Percentiles rank a stretch among this genome's conserved stretches.
These are phyloP conservation scores for Uropsilus gracilis DNA, from an alignment of 2,113 vertebrate genomes.

Conservation along the genomic window DNA sequence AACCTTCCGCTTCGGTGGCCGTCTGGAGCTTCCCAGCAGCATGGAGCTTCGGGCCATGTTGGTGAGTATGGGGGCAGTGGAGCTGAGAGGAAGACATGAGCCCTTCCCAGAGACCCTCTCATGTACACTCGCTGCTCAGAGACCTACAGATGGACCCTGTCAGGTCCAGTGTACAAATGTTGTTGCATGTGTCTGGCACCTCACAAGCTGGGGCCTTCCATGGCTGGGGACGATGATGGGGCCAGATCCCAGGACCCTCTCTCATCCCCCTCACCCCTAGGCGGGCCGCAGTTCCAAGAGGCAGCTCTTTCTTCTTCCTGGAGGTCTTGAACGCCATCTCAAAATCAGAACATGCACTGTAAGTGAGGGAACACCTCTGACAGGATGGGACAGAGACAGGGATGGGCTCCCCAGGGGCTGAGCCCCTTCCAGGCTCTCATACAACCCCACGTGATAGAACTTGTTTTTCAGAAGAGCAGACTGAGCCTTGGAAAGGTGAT, in stretches of 20 bases:
- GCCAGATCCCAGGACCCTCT: neutral
- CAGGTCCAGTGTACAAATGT: neutral
- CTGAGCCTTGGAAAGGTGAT: neutral
- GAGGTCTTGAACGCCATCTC: conserved; percentile 94
- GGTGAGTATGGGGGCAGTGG: conserved; percentile 84
- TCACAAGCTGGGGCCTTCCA: neutral
- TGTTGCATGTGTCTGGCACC: neutral
- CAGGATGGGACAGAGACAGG: neutral
- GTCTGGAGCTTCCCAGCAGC: conserved; percentile 91
- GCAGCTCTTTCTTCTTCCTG: conserved; percentile 95
- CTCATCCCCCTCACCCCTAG: conserved; percentile 77
- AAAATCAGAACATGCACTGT: conserved; percentile 99
- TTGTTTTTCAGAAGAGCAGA: neutral
- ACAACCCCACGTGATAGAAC: neutral
- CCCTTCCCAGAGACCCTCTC: neutral
- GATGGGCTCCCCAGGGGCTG: neutral
- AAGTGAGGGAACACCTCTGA: conserved; percentile 68
- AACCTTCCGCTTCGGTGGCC: conserved; percentile 93
- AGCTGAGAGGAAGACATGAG: neutral
- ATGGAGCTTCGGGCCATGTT: conserved; percentile 97
- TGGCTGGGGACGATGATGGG: too few relatives aligned
- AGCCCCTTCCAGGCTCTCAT: neutral
- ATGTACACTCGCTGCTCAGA: neutral
- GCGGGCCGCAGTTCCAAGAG: conserved; percentile 97
- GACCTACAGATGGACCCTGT: neutral